Percentiles rank a stretch among this genome's conserved stretches.
Conservation (phyloP, 2,113 vertebrate genomes). For the Vicugna pacos region DNA sequence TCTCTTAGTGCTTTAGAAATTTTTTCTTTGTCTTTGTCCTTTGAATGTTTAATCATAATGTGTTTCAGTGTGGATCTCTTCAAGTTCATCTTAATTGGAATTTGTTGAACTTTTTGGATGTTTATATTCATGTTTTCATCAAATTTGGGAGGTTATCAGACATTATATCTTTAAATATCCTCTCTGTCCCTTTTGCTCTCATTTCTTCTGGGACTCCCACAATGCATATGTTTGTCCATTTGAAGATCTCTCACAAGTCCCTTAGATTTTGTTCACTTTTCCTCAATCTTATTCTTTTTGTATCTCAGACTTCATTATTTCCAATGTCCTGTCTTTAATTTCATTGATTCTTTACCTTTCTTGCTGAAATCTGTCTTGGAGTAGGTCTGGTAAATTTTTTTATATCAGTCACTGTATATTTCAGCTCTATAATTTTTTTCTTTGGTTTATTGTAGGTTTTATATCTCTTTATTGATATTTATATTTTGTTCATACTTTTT, state of each 20-base stretch:
- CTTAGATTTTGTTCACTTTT: background rate
- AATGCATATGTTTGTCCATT: background rate
- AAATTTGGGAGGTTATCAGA: background rate
- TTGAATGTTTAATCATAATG: too few species aligned
- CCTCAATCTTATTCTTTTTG: background rate
- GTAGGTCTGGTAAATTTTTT: background rate
- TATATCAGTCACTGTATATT: background rate
- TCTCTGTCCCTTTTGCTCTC: background rate
- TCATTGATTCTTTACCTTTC: background rate
- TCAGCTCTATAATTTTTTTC: background rate
- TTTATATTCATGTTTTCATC: background rate
- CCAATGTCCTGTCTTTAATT: background rate
- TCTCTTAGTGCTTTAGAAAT: too few species aligned
- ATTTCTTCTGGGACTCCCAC: background rate
- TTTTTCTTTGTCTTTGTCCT: too few species aligned
- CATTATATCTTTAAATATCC: background rate
- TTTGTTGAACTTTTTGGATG: background rate
- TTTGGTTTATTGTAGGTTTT: background rate
- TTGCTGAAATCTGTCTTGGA: background rate
- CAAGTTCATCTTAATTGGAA: background rate
- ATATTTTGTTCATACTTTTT: background rate
- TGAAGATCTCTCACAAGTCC: background rate
- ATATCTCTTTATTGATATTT: background rate
- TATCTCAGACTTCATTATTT: background rate
- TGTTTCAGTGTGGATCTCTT: background rate